Conservation (phyloP, 2,113 vertebrate genomes). For the Chionodraco myersi region DNA sequence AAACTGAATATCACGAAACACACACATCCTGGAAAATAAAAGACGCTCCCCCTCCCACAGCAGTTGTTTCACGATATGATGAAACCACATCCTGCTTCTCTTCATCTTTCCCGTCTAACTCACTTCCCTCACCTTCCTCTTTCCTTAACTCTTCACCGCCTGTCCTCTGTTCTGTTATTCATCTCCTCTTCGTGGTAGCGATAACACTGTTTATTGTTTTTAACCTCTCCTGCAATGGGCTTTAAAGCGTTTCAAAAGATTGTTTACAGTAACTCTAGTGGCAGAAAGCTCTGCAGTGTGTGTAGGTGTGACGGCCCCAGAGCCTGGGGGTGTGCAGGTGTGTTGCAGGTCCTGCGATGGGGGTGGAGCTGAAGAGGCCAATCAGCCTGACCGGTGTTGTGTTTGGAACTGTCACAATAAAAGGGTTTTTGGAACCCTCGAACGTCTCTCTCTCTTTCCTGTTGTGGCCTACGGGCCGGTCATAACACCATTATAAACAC, state of each 20-base stretch:
- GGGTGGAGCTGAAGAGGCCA: no score
- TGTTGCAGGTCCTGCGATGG: no score
- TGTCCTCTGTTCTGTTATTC: not conserved
- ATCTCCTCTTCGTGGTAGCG: not conserved
- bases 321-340: no score
- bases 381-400: no score
- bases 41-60: not conserved
- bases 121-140: not conserved
- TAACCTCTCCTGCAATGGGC: no score
- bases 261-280: not conserved
- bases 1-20: not conserved
- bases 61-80: not conserved
- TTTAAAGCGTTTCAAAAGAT: not conserved
- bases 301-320: no score
- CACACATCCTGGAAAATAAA: conserved; percentile 13
- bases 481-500: not conserved
- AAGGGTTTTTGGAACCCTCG: no score
- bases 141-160: not conserved
- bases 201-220: not conserved
- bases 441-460: no score
- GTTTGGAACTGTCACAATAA: no score
- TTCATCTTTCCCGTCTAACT: not conserved
- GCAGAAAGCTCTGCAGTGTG: not conserved
- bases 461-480: no score
- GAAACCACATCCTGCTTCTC: not conserved